phyloP scores from a whole-genome alignment of 35 echinoderm and acorn worm genomes.

The Holothuria glaberrima region DNA sequence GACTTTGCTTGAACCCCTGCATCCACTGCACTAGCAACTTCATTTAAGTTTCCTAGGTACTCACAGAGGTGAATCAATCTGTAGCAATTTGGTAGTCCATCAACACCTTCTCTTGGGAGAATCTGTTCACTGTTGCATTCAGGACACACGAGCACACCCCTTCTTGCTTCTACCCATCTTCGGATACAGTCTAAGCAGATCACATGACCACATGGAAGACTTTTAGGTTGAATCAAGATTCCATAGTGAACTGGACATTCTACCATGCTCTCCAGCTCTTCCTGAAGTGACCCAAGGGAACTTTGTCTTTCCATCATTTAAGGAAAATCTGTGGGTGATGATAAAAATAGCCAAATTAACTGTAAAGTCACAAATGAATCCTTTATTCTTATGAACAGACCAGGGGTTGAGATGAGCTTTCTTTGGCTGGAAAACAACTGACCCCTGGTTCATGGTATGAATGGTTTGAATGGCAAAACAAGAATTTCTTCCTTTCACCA shows the following conservation, averaged over 20 bases:
- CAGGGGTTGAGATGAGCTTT: too few relatives aligned
- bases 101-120: conserved; percentile 20
- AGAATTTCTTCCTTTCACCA: too few relatives aligned
- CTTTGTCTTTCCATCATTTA: too few relatives aligned
- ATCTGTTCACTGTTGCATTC: conserved; percentile 61
- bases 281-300: not conserved
- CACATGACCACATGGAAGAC: conserved; percentile 59
- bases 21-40: not conserved
- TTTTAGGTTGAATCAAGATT: conserved; percentile 44
- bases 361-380: too few relatives aligned
- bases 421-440: too few relatives aligned
- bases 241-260: conserved; percentile 58
- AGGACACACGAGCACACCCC: conserved; percentile 46
- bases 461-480: too few relatives aligned
- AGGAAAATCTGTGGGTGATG: too few relatives aligned
- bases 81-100: conserved; percentile 36
- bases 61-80: conserved; percentile 36
- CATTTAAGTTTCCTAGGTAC: conserved; percentile 25
- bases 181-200: conserved; percentile 56
- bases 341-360: too few relatives aligned
- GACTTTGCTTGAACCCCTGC: not conserved
- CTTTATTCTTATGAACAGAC: too few relatives aligned
- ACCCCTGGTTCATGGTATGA: too few relatives aligned
- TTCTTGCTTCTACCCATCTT: conserved; percentile 49
- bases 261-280: conserved; percentile 49